phyloP scores from a whole-genome alignment of 2,797 vertebrate species.

The Sylvia borin region DNA sequence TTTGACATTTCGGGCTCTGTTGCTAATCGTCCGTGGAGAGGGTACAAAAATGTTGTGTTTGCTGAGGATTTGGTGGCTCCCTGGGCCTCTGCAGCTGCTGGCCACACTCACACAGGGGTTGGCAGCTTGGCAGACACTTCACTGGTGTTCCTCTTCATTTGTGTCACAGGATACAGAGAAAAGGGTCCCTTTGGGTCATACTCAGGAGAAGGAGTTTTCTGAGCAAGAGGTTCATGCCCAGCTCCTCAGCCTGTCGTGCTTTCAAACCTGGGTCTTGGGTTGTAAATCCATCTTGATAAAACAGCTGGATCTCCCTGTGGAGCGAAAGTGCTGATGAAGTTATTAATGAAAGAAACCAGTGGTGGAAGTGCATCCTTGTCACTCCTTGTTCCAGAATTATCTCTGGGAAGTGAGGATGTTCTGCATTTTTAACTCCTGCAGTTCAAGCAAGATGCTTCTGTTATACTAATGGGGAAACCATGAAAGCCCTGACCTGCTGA shows the following conservation, averaged over 20 bases:
- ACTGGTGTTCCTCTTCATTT: fast-evolving
- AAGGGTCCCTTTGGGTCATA: not conserved
- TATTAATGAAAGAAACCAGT: not conserved
- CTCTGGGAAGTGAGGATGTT: not conserved
- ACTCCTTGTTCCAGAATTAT: not conserved
- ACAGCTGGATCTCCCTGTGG: not conserved
- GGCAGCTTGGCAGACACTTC: fast-evolving
- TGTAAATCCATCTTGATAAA: not conserved
- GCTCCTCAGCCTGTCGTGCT: not conserved
- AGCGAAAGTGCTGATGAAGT: not conserved
- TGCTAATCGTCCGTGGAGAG: not conserved
- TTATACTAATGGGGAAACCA: not conserved
- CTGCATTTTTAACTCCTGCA: constrained; percentile 11
- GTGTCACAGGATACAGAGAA: fast-evolving
- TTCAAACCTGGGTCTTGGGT: not conserved
- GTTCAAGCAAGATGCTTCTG: not conserved
- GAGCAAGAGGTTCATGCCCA: not conserved
- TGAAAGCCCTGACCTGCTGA: not conserved
- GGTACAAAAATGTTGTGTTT: not conserved
- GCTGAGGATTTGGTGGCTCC: not conserved
- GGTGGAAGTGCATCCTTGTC: not conserved
- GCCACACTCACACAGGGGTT: fast-evolving
- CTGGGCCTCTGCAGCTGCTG: not conserved
- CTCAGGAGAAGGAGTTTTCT: not conserved
- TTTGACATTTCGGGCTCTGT: constrained; percentile 28